These are phyloP conservation scores for Ricordea florida DNA, from an alignment of 92 coral and sea anemone species.

Conservation along the genomic window DNA sequence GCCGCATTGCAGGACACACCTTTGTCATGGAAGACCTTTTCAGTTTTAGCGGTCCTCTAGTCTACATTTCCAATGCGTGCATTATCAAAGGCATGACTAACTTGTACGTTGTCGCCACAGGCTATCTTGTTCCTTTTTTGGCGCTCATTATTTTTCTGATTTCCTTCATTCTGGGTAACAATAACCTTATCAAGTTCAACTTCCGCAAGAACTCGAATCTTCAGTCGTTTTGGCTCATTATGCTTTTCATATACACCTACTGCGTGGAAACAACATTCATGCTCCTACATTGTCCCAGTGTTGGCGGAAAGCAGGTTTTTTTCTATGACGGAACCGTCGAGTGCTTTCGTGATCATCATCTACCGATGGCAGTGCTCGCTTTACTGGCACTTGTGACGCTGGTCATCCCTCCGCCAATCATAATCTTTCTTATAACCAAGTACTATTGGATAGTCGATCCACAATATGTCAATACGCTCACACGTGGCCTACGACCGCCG, in stretches of 20 bases:
- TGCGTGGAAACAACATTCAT: conserved; percentile 80
- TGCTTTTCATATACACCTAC: conserved; percentile 83
- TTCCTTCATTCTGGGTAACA: conserved; percentile 70
- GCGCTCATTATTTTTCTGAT: conserved; percentile 69
- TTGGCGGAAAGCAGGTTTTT: conserved; percentile 72
- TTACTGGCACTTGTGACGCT: conserved; percentile 42
- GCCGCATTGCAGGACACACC: conserved; percentile 56
- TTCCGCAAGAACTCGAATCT: conserved; percentile 78
- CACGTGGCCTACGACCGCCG: conserved; percentile 67
- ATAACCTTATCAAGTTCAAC: conserved; percentile 61
- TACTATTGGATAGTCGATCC: conserved; percentile 87
- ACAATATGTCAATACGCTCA: conserved; percentile 83
- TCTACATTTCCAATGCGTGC: conserved; percentile 71
- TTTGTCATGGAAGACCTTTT: conserved; percentile 58
- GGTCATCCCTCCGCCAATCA: conserved; percentile 77
- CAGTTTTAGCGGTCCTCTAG: conserved; percentile 87
- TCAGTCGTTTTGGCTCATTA: conserved; percentile 90
- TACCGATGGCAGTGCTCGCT: conserved; percentile 66
- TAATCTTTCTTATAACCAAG: conserved; percentile 69
- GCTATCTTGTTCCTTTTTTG: conserved; percentile 67
- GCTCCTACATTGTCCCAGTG: conserved; percentile 75
- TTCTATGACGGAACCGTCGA: conserved; percentile 81
- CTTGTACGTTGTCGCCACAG: conserved; percentile 61
- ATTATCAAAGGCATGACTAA: conserved; percentile 64
- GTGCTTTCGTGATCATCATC: conserved; percentile 76